These are phyloP conservation scores for Drosophila paranaensis DNA, from an alignment of 2,888 invertebrate genomes.

Conservation along the genomic window DNA sequence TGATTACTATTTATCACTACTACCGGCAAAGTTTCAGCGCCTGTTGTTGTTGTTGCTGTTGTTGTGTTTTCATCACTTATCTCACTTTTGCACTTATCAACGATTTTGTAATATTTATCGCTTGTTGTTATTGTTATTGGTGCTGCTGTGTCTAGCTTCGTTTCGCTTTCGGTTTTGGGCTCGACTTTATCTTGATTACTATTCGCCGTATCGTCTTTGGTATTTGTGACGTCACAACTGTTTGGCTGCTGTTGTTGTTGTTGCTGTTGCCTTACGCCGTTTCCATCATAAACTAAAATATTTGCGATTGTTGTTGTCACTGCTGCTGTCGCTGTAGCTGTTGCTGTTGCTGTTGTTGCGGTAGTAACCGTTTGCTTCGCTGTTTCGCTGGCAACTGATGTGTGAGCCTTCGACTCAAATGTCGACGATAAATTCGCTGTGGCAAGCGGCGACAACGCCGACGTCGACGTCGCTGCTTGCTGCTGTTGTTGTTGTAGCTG, in stretches of 20 bases:
- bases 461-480: conserved; percentile 51
- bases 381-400: conserved; percentile 84
- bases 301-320: conserved; percentile 38
- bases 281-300: conserved; percentile 42
- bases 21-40: conserved; percentile 56
- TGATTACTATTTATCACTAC: conserved; percentile 71
- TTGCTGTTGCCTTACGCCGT: conserved; percentile 14
- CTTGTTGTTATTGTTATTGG: conserved; percentile 26
- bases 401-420: conserved; percentile 80
- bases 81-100: conserved; percentile 69
- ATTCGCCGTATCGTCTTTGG: conserved; percentile 44
- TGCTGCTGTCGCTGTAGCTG: conserved; percentile 39
- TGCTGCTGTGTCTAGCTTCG: conserved; percentile 40
- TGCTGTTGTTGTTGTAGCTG: conserved; percentile 17
- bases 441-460: conserved; percentile 59
- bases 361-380: conserved; percentile 80
- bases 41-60: conserved; percentile 52
- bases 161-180: conserved; percentile 48
- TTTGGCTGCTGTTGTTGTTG: conserved; percentile 19
- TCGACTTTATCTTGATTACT: conserved; percentile 51
- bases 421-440: conserved; percentile 75
- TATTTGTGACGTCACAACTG: conserved; percentile 44
- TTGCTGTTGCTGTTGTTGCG: conserved; percentile 42
- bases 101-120: conserved; percentile 67
- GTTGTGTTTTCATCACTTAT: conserved; percentile 53